Conservation (phyloP, 2,113 vertebrate species). For the Nymphicus hollandicus region DNA sequence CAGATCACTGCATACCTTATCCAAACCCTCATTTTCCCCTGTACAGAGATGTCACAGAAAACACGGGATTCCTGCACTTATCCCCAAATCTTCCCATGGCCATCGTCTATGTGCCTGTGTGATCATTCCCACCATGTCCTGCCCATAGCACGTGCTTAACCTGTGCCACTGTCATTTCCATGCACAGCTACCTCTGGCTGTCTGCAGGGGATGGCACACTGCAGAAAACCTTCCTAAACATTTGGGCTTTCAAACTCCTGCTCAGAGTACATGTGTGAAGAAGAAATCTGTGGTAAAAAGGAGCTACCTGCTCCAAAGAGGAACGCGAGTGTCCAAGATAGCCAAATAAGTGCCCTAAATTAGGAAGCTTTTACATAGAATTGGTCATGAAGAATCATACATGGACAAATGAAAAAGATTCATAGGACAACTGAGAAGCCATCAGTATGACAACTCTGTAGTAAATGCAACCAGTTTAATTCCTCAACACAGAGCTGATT, state of each 20-base stretch:
- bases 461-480: background rate
- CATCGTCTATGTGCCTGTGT: fast-evolving
- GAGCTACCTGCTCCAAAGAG: fast-evolving
- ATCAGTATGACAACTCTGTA: fast-evolving
- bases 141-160: background rate
- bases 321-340: background rate
- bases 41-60: background rate
- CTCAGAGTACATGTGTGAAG: background rate
- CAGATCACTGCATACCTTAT: background rate
- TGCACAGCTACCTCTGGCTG: background rate
- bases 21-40: background rate
- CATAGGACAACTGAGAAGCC: background rate
- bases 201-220: background rate
- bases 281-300: background rate
- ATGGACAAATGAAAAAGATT: background rate
- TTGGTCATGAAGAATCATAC: background rate
- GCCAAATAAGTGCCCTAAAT: background rate
- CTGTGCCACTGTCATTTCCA: background rate
- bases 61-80: background rate
- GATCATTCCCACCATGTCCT: background rate
- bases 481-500: background rate
- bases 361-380: background rate
- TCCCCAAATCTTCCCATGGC: background rate
- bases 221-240: background rate
- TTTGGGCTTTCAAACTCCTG: background rate